These are phyloP conservation scores for Halcyon senegalensis DNA, from an alignment of 2,113 vertebrate genomes.

Conservation along the genomic window DNA sequence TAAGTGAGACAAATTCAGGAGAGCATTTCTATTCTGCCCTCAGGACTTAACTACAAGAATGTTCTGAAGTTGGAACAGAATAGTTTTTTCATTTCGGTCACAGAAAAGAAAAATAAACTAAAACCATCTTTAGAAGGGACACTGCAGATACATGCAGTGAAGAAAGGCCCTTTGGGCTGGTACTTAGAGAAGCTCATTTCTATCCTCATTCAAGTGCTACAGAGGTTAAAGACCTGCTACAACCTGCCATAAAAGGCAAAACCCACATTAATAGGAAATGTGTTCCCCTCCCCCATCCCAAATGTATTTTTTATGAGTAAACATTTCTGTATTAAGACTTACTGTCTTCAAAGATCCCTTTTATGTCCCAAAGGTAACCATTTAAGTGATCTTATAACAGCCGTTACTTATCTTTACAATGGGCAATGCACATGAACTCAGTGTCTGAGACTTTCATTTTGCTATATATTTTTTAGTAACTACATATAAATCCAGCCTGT, in stretches of 20 bases:
- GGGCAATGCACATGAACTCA: slow-evolving; percentile 30
- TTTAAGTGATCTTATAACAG: slow-evolving; percentile 77
- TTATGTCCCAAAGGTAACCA: slow-evolving; percentile 78
- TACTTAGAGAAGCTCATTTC: slow-evolving; percentile 36
- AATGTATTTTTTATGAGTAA: slow-evolving; percentile 77
- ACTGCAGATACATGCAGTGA: neutral
- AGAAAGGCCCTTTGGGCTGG: slow-evolving; percentile 43
- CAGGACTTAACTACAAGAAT: neutral
- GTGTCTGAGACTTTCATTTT: slow-evolving; percentile 61
- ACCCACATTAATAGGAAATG: slow-evolving; percentile 56
- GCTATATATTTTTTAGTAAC: slow-evolving; percentile 76
- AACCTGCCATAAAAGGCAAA: slow-evolving; percentile 68
- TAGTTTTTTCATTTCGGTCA: neutral
- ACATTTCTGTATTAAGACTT: slow-evolving; percentile 78
- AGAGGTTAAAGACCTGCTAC: slow-evolving; percentile 44
- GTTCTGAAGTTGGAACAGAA: neutral
- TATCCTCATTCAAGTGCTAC: slow-evolving; percentile 40
- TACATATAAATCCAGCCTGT: slow-evolving; percentile 69
- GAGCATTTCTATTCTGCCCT: neutral
- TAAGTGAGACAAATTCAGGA: slow-evolving; percentile 2
- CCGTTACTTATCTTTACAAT: slow-evolving; percentile 79
- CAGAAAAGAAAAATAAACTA: slow-evolving; percentile 11
- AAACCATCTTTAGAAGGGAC: neutral
- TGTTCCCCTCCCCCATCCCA: slow-evolving; percentile 46
- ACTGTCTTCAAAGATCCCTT: slow-evolving; percentile 74